These are phyloP conservation scores for Gnathonemus echidnorhynchus DNA, from an alignment of 2,113 vertebrate species.

Conservation along the genomic window DNA sequence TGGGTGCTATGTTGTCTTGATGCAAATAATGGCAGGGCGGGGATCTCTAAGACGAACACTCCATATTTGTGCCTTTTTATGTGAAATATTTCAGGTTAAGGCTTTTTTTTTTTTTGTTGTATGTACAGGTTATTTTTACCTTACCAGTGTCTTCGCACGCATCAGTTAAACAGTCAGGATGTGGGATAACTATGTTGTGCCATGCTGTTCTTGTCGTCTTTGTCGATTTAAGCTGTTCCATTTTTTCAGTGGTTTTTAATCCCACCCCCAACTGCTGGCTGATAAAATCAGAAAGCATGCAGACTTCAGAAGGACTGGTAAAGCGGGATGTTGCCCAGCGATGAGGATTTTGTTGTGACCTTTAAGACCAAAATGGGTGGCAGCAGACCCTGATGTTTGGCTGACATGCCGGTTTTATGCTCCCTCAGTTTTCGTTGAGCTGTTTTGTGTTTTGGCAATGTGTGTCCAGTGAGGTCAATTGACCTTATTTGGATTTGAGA, in stretches of 20 bases:
- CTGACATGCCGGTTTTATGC: constrained; percentile 23
- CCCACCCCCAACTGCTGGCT: background rate
- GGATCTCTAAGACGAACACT: constrained; percentile 51
- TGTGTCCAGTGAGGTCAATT: constrained; percentile 39
- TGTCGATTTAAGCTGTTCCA: constrained; percentile 22
- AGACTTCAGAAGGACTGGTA: constrained; percentile 20
- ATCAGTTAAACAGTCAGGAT: constrained; percentile 39
- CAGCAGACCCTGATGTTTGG: constrained; percentile 18
- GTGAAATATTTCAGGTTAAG: constrained; percentile 49
- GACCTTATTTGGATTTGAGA: constrained; percentile 9
- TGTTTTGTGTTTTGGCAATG: constrained; percentile 42
- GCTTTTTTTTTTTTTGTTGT: constrained; percentile 26
- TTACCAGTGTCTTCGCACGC: background rate
- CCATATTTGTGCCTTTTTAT: constrained; percentile 65
- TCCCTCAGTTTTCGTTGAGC: constrained; percentile 15
- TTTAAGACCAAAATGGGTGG: constrained; percentile 17
- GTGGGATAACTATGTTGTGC: constrained; percentile 27
- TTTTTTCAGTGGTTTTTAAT: constrained; percentile 22
- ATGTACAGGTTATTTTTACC: constrained; percentile 1
- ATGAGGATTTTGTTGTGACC: background rate
- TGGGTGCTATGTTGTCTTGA: constrained; percentile 55
- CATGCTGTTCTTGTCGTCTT: constrained; percentile 15
- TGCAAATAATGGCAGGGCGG: constrained; percentile 37
- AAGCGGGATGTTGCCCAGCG: constrained; percentile 5
- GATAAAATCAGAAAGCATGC: constrained; percentile 21